phyloP scores from a whole-genome alignment of 2,113 vertebrate species.

The Gyps fulvus region DNA sequence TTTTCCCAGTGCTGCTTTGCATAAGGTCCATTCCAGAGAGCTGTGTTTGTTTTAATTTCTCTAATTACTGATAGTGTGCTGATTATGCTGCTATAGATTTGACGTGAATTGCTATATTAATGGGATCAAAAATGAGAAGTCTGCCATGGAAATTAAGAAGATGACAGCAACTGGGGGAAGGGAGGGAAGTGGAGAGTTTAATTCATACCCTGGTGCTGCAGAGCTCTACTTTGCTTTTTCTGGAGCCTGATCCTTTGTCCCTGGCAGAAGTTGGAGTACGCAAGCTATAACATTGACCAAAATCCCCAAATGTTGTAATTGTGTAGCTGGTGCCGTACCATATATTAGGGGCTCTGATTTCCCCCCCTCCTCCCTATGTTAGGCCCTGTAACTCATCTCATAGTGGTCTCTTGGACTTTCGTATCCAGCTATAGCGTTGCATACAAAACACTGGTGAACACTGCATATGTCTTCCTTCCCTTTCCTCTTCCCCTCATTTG shows the following conservation, averaged over 20 bases:
- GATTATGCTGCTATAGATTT: constrained; percentile 52
- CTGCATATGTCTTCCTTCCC: neutral
- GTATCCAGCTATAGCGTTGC: neutral
- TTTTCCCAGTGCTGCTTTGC: constrained; percentile 50
- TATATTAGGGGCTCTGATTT: neutral
- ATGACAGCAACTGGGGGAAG: neutral
- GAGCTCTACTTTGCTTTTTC: neutral
- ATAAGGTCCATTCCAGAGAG: constrained; percentile 59
- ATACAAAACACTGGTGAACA: neutral
- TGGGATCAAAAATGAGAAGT: constrained; percentile 52
- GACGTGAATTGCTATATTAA: constrained; percentile 48
- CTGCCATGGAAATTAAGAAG: constrained; percentile 23
- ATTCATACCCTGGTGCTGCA: neutral
- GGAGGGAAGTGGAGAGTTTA: neutral
- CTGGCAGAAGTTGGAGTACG: neutral
- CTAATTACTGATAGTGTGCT: constrained; percentile 57
- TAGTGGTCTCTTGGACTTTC: neutral
- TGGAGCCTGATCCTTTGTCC: neutral
- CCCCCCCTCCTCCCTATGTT: neutral
- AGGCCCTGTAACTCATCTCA: neutral
- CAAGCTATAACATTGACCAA: neutral
- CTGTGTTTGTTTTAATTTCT: constrained; percentile 56
- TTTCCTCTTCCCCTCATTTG: neutral
- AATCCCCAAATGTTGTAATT: neutral
- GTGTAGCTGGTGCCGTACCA: neutral